phyloP scores from a whole-genome alignment of 2,888 invertebrate species.

The Camptogramma bilineatum region DNA sequence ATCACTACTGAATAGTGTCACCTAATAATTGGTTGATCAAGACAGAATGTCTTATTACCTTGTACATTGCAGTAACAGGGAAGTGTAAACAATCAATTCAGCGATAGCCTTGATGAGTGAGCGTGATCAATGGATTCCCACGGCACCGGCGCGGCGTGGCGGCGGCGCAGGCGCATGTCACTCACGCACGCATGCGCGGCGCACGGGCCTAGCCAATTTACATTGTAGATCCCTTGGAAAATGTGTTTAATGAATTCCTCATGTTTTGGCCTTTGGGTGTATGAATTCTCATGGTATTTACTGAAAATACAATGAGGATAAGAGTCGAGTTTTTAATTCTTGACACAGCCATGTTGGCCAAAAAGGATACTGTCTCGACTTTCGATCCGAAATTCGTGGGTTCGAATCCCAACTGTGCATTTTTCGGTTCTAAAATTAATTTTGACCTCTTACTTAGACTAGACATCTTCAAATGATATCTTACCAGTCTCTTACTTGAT shows the following conservation, averaged over 20 bases:
- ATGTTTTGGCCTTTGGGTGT: not conserved
- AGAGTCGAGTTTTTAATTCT: too few species aligned
- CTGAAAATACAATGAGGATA: too few species aligned
- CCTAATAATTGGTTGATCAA: not conserved
- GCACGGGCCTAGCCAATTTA: conserved; percentile 21
- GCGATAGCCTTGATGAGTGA: conserved; percentile 51
- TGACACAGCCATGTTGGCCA: too few species aligned
- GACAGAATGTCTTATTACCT: conserved; percentile 17
- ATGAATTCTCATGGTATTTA: not conserved
- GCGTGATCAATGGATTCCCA: conserved; percentile 57
- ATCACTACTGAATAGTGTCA: not conserved
- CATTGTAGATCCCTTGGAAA: conserved; percentile 4
- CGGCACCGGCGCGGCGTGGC: too few species aligned
- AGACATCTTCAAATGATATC: too few species aligned
- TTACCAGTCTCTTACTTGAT: too few species aligned
- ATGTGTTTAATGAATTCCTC: not conserved
- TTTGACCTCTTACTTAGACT: too few species aligned
- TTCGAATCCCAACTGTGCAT: too few species aligned
- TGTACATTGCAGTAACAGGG: conserved; percentile 28
- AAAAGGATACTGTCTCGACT: too few species aligned
- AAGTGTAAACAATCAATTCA: conserved; percentile 50
- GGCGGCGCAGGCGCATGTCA: conserved; percentile 38
- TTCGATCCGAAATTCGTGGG: too few species aligned
- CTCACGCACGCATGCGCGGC: conserved; percentile 32
- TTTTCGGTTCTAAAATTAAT: too few species aligned